Conservation (phyloP, 1,140 invertebrate species). For the Hydropsyche tenuis region DNA sequence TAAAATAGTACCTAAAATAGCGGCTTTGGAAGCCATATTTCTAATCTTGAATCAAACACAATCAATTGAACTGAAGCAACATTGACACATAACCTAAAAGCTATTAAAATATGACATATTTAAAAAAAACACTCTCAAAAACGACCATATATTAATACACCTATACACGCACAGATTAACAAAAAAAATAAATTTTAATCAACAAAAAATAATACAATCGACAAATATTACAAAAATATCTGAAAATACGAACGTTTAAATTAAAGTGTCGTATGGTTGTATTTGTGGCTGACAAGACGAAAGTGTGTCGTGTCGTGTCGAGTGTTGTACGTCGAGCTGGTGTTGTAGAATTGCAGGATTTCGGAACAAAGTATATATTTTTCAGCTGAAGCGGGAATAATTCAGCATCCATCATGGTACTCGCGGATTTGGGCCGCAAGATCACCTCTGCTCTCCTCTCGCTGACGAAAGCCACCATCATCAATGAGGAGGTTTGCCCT, state of each 20-base stretch:
- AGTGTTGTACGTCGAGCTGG: background rate
- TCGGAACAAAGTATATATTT: no score
- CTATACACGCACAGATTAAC: no score
- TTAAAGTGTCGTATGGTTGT: background rate
- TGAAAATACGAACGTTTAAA: background rate
- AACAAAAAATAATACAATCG: no score
- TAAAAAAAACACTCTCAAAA: background rate
- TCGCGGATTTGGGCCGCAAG: conserved; percentile 99
- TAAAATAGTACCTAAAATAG: background rate
- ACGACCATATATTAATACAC: background rate
- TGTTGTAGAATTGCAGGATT: no score
- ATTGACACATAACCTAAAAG: conserved; percentile 3
- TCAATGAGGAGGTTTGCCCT: conserved; percentile 91
- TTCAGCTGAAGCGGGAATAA: no score
- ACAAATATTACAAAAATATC: background rate
- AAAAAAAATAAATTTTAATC: no score
- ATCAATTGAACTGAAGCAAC: background rate
- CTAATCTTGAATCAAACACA: background rate
- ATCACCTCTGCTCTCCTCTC: conserved; percentile 98
- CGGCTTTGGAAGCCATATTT: conserved; percentile 13
- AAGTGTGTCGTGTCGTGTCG: background rate
- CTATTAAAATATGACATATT: conserved; percentile 13
- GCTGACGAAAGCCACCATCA: conserved; percentile 97
- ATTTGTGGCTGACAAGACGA: background rate
- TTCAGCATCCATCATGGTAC: conserved; percentile 80